Evolutionary conservation across 2,797 vertebrate species (phyloP).

Genomic region (Capromys pilorides): DNA sequence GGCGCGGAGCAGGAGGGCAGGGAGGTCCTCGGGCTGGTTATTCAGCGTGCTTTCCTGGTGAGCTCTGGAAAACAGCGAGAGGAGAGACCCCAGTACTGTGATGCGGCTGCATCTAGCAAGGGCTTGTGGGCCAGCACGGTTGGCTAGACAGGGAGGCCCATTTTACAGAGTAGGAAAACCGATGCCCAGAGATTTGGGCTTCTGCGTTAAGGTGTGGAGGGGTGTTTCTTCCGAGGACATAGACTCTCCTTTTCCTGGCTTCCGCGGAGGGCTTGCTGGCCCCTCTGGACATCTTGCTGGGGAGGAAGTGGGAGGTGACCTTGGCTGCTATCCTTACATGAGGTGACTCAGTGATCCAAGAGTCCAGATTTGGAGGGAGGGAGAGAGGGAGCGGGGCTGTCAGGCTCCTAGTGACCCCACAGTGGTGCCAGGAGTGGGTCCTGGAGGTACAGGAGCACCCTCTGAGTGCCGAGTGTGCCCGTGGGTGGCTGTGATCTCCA

Average conservation of each 20-base stretch:
- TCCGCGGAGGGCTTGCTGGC: background rate
- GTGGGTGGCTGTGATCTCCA: background rate
- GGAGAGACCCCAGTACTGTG: background rate
- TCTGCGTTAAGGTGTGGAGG: background rate
- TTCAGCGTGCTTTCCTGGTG: rapidly evolving
- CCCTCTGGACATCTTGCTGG: background rate
- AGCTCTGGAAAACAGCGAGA: background rate
- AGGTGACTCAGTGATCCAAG: background rate
- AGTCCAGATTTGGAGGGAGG: background rate
- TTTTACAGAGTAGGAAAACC: slow-evolving; percentile 41
- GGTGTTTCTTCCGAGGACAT: background rate
- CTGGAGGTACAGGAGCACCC: background rate
- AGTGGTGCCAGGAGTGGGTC: background rate
- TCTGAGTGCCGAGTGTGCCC: background rate
- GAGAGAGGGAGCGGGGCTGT: background rate
- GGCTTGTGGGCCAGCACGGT: background rate
- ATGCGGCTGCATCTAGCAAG: background rate
- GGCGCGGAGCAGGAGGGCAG: background rate
- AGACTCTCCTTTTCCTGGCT: background rate
- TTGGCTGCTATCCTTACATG: background rate
- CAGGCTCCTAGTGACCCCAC: background rate
- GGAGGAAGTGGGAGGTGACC: background rate
- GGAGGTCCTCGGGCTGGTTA: background rate
- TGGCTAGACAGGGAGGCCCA: background rate
- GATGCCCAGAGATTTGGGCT: background rate